Evolutionary conservation across 1,140 invertebrate genomes (phyloP), one percentile per base, ranked within the genome.

Genomic region (Drosophila guanche): DNA sequence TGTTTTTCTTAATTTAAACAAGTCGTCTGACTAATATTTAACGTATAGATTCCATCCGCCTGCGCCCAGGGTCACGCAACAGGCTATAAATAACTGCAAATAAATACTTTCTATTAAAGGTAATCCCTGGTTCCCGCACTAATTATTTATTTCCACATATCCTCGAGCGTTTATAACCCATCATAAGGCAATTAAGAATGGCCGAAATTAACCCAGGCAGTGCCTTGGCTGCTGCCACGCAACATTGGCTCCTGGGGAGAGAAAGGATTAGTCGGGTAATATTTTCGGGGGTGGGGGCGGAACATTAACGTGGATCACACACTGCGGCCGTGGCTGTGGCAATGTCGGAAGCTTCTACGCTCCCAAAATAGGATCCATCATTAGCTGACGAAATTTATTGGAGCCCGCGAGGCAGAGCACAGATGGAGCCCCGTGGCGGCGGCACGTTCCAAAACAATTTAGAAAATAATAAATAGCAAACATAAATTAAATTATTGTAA

Each of bases 401-500:
- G 61, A 63, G 67, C 37, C 69, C 27, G 16, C 16, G 16, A 20
- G 16, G 16, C 16, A 46, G 48, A 48, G 54, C 20, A 40, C 16
- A 1, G 16, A 20, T 20, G 16, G 50, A 55, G 43, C 46, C 8
- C 8, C 8, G 33, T 10, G 52, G 56, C 59, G 42, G 75, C 75
- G 81, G 83, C 81, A 86, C 81, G 81, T 86, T 86, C 81, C 83
- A 88, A 88, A 88, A 88, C 83, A 83, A 88, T 88, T 88, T 88
- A 83, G 83, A 88, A 88, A 83, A 88, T 88, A 88, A 88, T 88
- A 89, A 90, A 90, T 90, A 70, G 84, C 88, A 85, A 89, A 61
- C 84, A 90, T 90, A 90, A 90, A 90, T 90, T 85, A 85, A 90
- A 89, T 90, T 89, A 90, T 88, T 88, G 83, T 88, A 90, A 89